These are phyloP conservation scores for Tigriopus californicus DNA, from an alignment of 2,888 invertebrate genomes.

Conservation along the genomic window DNA sequence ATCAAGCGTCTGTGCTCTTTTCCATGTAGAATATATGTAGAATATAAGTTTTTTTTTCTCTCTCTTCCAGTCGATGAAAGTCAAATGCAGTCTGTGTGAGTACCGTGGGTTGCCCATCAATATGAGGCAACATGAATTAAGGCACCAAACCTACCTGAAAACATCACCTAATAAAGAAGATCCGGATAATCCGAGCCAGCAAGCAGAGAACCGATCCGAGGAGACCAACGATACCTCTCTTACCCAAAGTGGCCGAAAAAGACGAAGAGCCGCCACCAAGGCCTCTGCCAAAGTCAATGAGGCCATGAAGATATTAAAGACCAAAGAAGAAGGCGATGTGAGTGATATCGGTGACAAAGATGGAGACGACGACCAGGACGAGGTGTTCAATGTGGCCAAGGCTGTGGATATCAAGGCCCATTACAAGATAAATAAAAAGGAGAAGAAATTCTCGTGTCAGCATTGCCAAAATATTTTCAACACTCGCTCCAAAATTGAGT, in stretches of 20 bases:
- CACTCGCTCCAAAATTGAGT: neutral
- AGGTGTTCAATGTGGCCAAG: neutral
- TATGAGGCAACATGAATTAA: neutral
- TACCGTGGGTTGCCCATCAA: neutral
- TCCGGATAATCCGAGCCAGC: neutral
- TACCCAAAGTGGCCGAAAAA: neutral
- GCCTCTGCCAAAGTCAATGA: neutral
- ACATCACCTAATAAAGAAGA: neutral
- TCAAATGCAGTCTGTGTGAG: neutral
- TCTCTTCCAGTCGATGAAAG: neutral
- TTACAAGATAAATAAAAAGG: neutral
- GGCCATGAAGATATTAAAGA: neutral
- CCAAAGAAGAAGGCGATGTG: neutral
- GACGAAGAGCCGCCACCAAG: neutral
- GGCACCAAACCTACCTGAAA: too few species aligned
- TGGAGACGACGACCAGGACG: neutral
- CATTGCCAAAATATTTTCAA: neutral
- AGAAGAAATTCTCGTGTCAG: neutral
- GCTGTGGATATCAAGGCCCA: neutral
- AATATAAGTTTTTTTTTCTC: neutral
- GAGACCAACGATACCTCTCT: too few species aligned
- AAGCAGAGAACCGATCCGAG: too few species aligned
- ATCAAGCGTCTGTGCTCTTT: too few species aligned
- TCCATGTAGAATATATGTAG: too few species aligned
- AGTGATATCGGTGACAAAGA: neutral